A percentile compares a stretch with the other conserved stretches of the same genome.
These are phyloP conservation scores for Eptatretus burgeri DNA, from an alignment of 2,113 vertebrate genomes.

Conservation along the genomic window DNA sequence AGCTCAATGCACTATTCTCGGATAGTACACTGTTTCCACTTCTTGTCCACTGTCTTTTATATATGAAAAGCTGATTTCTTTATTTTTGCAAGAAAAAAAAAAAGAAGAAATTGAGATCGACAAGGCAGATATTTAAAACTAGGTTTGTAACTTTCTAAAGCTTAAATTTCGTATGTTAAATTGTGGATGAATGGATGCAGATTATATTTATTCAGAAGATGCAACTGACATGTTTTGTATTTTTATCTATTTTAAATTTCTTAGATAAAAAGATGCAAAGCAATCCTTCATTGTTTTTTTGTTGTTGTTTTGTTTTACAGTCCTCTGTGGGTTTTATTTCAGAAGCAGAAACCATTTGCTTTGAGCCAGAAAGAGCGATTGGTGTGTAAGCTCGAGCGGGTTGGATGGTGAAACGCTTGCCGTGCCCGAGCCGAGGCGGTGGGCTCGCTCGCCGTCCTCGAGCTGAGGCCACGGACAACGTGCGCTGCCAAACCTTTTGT, in stretches of 20 bases:
- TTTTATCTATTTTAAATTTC: constrained; percentile 58
- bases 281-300: too few relatives aligned
- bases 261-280: neutral
- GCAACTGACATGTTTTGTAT: constrained; percentile 37
- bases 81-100: constrained; percentile 90
- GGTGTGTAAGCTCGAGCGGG: too few relatives aligned
- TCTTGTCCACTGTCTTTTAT: constrained; percentile 31
- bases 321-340: too few relatives aligned
- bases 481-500: too few relatives aligned
- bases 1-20: constrained; percentile 1
- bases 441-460: too few relatives aligned
- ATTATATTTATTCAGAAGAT: constrained; percentile 81
- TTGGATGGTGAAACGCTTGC: too few relatives aligned
- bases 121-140: constrained; percentile 51
- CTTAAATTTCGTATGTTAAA: constrained; percentile 63
- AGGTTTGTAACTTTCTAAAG: constrained; percentile 36
- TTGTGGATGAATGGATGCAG: constrained; percentile 18
- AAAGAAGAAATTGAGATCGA: constrained; percentile 27
- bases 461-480: too few relatives aligned
- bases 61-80: constrained; percentile 89
- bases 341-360: too few relatives aligned
- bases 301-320: too few relatives aligned
- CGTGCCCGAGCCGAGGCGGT: too few relatives aligned
- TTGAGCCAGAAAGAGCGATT: too few relatives aligned
- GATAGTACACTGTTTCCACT: neutral